Evolutionary conservation across 2,888 invertebrate species (phyloP).

Genomic region (Nematopogon swammerdamellus): DNA sequence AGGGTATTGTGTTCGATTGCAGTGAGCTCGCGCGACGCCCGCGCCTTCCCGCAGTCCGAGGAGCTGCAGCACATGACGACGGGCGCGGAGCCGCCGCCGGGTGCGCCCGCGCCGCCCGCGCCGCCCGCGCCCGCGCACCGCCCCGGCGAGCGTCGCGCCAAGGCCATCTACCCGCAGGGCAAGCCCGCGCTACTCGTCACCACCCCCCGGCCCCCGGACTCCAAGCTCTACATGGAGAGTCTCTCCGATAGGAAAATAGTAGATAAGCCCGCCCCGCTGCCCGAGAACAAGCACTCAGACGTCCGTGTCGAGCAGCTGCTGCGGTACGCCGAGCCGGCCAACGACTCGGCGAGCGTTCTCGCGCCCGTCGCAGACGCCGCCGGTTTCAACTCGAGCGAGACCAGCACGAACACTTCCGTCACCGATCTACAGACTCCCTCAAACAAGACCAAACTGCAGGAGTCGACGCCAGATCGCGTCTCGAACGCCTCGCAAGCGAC

Average conservation of each 20-base stretch:
- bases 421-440: too few species aligned
- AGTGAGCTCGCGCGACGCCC: neutral
- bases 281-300: neutral
- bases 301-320: neutral
- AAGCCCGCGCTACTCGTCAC: neutral
- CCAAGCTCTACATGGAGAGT: neutral
- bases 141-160: neutral
- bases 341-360: neutral
- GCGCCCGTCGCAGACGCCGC: neutral
- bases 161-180: neutral
- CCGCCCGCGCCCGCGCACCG: too few species aligned
- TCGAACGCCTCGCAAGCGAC: slow-evolving; percentile 22
- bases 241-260: neutral
- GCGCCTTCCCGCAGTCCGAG: neutral
- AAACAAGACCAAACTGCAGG: slow-evolving; percentile 25
- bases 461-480: too few species aligned
- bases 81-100: too few species aligned
- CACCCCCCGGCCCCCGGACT: neutral
- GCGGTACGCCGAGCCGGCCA: neutral
- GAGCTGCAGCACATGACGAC: neutral
- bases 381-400: neutral
- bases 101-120: too few species aligned
- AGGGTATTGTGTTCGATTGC: too few species aligned
- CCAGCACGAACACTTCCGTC: too few species aligned
- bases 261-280: neutral